These are phyloP conservation scores for Myotis findleyi DNA, from an alignment of 2,797 vertebrate species.

Conservation along the genomic window DNA sequence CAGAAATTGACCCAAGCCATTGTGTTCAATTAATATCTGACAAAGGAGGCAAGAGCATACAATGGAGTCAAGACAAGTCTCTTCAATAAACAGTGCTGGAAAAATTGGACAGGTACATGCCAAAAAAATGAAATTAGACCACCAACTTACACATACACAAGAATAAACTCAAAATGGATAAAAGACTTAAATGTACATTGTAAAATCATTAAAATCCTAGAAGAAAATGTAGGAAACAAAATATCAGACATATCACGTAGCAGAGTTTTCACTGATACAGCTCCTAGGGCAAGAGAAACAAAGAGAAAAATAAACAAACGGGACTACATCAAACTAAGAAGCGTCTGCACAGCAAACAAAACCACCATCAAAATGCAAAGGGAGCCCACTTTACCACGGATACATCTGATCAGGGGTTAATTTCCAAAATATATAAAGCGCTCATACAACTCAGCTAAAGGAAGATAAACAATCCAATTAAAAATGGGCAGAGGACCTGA, in stretches of 20 bases:
- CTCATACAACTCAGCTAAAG: no score
- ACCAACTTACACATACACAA: background rate
- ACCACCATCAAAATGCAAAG: background rate
- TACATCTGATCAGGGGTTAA: background rate
- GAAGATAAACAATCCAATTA: background rate
- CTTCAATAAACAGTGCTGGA: background rate
- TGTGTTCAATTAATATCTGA: background rate
- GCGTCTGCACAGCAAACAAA: background rate
- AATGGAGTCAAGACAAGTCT: background rate
- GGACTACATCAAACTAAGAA: background rate
- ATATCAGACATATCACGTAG: background rate
- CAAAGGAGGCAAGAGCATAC: background rate
- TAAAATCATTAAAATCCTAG: background rate
- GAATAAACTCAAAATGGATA: background rate
- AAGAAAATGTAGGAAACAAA: background rate
- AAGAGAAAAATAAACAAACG: background rate
- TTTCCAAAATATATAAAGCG: background rate
- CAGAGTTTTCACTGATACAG: background rate
- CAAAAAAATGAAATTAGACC: background rate
- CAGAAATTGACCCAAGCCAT: background rate
- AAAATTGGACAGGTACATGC: background rate
- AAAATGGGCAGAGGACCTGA: background rate
- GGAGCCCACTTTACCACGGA: background rate
- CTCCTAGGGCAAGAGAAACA: background rate
- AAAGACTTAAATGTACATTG: background rate